A percentile compares a stretch with the other conserved stretches of the same genome.
Evolutionary conservation across 2,113 vertebrate species (phyloP).

Genomic region (Stigmatopora argus): DNA sequence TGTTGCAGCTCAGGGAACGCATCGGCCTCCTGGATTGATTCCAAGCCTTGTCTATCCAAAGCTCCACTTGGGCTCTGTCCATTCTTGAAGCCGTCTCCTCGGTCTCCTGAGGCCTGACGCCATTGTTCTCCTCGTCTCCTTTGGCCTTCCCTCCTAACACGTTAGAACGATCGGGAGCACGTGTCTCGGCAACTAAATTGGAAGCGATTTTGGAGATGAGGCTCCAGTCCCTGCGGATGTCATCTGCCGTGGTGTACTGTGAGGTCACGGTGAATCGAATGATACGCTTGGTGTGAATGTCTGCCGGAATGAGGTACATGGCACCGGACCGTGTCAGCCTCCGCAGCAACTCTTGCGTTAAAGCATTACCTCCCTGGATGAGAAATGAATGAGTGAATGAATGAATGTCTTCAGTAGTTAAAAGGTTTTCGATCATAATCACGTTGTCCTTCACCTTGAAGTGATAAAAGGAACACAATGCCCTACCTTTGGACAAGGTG

Average conservation of each 20-base stretch:
- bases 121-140: constrained; percentile 10
- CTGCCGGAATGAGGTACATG: constrained; percentile 89
- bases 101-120: constrained; percentile 16
- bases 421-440: not conserved
- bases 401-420: not conserved
- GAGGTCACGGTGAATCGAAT: constrained; percentile 93
- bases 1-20: constrained; percentile 86
- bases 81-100: constrained; percentile 17
- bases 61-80: constrained; percentile 63
- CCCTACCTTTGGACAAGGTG: constrained; percentile 35
- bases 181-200: constrained; percentile 58
- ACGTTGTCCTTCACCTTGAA: not conserved
- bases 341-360: constrained; percentile 84
- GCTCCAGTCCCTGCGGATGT: constrained; percentile 85
- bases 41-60: constrained; percentile 74
- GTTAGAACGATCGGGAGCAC: constrained; percentile 2
- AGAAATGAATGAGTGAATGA: not conserved
- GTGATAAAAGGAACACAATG: constrained; percentile 7
- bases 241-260: constrained; percentile 84
- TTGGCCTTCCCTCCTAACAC: constrained; percentile 10
- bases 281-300: constrained; percentile 80
- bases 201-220: constrained; percentile 76
- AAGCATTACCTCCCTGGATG: constrained; percentile 79
- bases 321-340: constrained; percentile 79
- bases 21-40: constrained; percentile 73